phyloP scores from a whole-genome alignment of 2,888 invertebrate species.

The Melieria crassipennis region DNA sequence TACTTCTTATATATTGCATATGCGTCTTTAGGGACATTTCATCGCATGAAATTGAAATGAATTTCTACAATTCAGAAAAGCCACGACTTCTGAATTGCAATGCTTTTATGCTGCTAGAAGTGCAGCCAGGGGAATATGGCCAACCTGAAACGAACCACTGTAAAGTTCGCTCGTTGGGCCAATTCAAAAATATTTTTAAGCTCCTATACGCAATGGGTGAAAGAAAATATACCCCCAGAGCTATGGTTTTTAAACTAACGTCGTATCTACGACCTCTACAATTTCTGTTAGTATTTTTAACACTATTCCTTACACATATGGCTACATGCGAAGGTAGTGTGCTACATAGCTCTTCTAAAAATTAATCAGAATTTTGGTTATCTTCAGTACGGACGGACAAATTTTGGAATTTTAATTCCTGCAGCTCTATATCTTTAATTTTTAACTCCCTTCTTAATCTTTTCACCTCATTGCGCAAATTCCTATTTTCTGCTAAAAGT shows the following conservation, averaged over 20 bases:
- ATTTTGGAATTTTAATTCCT: too few relatives aligned
- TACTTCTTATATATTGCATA: constrained; percentile 6
- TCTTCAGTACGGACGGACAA: too few relatives aligned
- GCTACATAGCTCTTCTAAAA: too few relatives aligned
- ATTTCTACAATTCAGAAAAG: constrained; percentile 7
- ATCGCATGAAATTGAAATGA: constrained; percentile 20
- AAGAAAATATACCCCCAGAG: constrained; percentile 16
- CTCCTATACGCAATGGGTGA: constrained; percentile 17
- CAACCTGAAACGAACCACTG: constrained; percentile 14
- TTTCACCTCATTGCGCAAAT: too few relatives aligned
- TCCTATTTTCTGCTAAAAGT: too few relatives aligned
- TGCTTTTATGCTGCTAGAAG: constrained; percentile 1
- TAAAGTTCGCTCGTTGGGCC: constrained; percentile 10
- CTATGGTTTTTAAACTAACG: constrained; percentile 16
- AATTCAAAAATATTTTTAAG: constrained; percentile 5
- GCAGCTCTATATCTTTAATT: too few relatives aligned
- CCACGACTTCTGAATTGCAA: constrained; percentile 5
- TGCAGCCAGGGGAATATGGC: constrained; percentile 15
- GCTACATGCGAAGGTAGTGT: too few relatives aligned
- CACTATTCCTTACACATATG: background rate
- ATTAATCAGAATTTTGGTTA: too few relatives aligned
- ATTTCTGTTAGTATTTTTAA: constrained; percentile 1
- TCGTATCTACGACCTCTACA: constrained; percentile 22
- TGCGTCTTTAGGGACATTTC: constrained; percentile 23
- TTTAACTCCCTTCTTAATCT: too few relatives aligned